Percentiles rank a stretch among this genome's conserved stretches.
These are phyloP conservation scores for Trissoscelio sp. DNA, from an alignment of 2,888 invertebrate species.

Conservation along the genomic window DNA sequence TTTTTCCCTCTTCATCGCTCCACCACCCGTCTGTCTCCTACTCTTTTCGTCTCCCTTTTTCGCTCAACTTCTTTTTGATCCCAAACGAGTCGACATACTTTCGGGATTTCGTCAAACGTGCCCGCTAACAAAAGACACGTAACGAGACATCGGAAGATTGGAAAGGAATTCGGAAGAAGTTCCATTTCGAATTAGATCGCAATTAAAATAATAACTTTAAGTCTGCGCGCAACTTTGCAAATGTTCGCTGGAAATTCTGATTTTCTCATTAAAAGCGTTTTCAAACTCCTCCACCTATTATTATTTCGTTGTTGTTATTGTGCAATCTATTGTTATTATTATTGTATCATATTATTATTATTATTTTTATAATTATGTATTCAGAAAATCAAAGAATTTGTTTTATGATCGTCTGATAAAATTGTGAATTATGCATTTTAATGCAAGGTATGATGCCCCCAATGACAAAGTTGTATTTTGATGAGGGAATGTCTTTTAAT, in stretches of 20 bases:
- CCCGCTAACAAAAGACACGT: slow-evolving; percentile 46
- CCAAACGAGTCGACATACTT: slow-evolving; percentile 52
- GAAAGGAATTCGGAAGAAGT: slow-evolving; percentile 48
- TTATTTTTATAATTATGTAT: too few relatives aligned
- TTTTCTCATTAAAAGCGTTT: slow-evolving; percentile 26
- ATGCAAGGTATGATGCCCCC: too few relatives aligned
- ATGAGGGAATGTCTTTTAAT: not conserved
- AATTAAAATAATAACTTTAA: slow-evolving; percentile 59
- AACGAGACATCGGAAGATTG: slow-evolving; percentile 43
- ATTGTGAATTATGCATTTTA: too few relatives aligned
- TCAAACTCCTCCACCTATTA: slow-evolving; percentile 19
- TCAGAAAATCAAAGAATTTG: too few relatives aligned
- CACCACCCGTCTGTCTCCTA: not conserved
- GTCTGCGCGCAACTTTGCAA: slow-evolving; percentile 26
- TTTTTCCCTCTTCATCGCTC: not conserved
- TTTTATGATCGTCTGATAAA: too few relatives aligned
- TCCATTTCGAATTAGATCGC: slow-evolving; percentile 44
- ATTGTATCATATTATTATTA: too few relatives aligned
- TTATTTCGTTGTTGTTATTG: slow-evolving; percentile 18
- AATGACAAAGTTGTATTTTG: too few relatives aligned
- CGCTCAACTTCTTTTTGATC: slow-evolving; percentile 28
- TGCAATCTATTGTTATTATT: too few relatives aligned
- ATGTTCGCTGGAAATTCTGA: slow-evolving; percentile 27
- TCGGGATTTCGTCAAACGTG: slow-evolving; percentile 50
- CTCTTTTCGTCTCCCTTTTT: slow-evolving; percentile 6